Evolutionary conservation across 2,113 vertebrate species (phyloP).

Genomic region (Phocoena sinus): DNA sequence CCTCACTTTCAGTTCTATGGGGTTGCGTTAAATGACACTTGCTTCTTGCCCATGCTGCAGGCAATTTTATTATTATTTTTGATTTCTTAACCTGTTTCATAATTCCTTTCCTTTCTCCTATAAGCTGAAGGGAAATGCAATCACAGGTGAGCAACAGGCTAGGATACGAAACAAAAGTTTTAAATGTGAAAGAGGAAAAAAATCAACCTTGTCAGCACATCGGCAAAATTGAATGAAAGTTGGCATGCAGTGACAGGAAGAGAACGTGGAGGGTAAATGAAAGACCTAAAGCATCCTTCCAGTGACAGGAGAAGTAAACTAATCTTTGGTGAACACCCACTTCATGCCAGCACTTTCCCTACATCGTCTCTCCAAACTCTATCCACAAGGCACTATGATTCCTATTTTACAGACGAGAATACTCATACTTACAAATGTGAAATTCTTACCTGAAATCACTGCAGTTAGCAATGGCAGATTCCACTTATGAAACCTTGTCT

Average conservation of each 20-base stretch:
- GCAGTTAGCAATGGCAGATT: neutral
- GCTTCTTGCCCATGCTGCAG: neutral
- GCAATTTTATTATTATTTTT: conserved; percentile 29
- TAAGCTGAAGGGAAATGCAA: conserved; percentile 24
- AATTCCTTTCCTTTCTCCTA: neutral
- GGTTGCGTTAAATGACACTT: neutral
- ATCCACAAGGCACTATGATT: neutral
- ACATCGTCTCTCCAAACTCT: neutral
- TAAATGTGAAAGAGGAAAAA: neutral
- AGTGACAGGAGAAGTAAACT: neutral
- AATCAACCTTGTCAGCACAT: neutral
- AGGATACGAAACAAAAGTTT: neutral
- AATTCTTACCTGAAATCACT: neutral
- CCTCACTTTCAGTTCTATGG: neutral
- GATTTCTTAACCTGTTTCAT: conserved; percentile 33
- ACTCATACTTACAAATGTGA: neutral
- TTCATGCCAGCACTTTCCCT: neutral
- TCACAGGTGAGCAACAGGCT: neutral
- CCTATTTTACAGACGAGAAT: neutral
- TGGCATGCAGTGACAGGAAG: neutral
- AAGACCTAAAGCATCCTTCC: neutral
- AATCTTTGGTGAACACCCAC: neutral
- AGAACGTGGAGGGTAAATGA: neutral
- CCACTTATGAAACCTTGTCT: neutral
- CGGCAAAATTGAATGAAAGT: neutral